These are phyloP conservation scores for Actinernus sp. DNA, from an alignment of 92 coral and sea anemone genomes.

Conservation along the genomic window DNA sequence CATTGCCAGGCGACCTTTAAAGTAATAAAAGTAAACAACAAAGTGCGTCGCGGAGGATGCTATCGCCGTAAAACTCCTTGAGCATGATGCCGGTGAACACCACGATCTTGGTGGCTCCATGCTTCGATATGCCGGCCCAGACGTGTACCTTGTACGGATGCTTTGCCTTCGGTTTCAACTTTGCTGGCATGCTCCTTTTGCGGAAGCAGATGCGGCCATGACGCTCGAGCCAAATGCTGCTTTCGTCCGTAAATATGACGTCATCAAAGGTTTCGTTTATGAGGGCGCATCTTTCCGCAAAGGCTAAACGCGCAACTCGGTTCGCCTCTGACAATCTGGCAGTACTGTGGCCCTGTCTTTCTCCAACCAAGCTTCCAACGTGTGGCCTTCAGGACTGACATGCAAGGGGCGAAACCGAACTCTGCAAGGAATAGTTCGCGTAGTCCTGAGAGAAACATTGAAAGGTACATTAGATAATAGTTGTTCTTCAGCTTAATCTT, in stretches of 20 bases:
- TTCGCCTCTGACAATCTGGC: conserved; percentile 35
- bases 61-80: conserved; percentile 14
- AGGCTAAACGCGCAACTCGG: conserved; percentile 14
- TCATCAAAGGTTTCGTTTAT: conserved; percentile 28
- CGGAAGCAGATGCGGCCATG: no score
- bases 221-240: conserved; percentile 35
- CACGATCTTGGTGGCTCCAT: conserved; percentile 28
- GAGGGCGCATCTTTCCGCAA: conserved; percentile 1
- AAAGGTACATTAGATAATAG: no score
- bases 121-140: no score
- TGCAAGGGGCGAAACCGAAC: conserved; percentile 10
- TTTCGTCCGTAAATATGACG: conserved; percentile 55
- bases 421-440: conserved; percentile 11
- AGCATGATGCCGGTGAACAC: conserved; percentile 34
- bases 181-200: conserved; percentile 22
- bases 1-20: conserved; percentile 1
- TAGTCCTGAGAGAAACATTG: conserved; percentile 4
- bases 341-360: conserved; percentile 30
- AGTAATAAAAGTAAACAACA: no score
- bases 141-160: no score
- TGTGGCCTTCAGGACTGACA: conserved; percentile 1
- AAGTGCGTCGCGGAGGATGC: background rate
- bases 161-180: no score
- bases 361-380: conserved; percentile 23
- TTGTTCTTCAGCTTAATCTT: no score